Percentiles rank a stretch among this genome's conserved stretches.
Evolutionary conservation across 2,797 vertebrate genomes (phyloP).

Genomic region (Pangasius sanitwongsei): DNA sequence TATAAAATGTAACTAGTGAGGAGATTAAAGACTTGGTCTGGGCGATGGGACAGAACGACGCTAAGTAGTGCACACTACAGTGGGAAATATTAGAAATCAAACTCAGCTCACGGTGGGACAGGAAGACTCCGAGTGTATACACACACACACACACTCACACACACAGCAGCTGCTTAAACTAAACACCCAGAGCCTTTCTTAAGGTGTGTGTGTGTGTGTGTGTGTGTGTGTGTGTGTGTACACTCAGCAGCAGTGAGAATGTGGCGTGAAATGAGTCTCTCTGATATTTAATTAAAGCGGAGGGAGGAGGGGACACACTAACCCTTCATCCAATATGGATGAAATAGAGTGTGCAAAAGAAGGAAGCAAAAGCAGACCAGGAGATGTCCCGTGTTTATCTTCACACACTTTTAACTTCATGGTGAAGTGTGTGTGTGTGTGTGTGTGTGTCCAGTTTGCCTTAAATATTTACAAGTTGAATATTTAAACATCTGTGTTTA

Average conservation of each 20-base stretch:
- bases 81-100: background rate
- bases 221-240: slow-evolving; percentile 2
- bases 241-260: slow-evolving; percentile 19
- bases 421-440: background rate
- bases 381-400: slow-evolving; percentile 15
- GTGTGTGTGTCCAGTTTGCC: background rate
- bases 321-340: slow-evolving; percentile 20
- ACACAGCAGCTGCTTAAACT: background rate
- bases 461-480: slow-evolving; percentile 13
- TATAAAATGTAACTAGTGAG: background rate
- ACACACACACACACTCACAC: slow-evolving; percentile 17
- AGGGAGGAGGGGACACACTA: background rate
- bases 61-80: background rate
- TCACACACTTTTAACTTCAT: background rate
- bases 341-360: slow-evolving; percentile 10
- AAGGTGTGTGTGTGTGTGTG: background rate
- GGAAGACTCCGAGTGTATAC: background rate
- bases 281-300: slow-evolving; percentile 24
- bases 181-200: background rate
- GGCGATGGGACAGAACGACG: background rate
- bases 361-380: background rate
- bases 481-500: background rate
- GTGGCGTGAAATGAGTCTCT: slow-evolving; percentile 27
- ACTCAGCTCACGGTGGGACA: background rate
- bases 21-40: background rate